These are phyloP conservation scores for Conomelus anceps DNA, from an alignment of 2,888 invertebrate genomes.

Conservation along the genomic window DNA sequence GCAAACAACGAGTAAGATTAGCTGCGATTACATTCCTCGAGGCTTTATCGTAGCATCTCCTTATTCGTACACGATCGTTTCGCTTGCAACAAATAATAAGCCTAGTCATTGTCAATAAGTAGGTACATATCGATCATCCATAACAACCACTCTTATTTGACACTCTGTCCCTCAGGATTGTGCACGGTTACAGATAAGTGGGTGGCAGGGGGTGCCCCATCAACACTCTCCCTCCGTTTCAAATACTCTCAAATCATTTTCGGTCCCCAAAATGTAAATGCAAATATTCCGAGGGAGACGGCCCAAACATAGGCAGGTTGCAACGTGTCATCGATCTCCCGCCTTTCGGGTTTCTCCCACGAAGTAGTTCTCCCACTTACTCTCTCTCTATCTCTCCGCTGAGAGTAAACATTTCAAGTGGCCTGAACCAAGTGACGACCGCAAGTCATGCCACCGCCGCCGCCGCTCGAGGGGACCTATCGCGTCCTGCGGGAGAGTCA, in stretches of 20 bases:
- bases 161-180: not conserved
- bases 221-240: too few species aligned
- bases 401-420: not conserved
- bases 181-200: not conserved
- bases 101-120: not conserved
- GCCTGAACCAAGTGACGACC: not conserved
- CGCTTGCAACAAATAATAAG: not conserved
- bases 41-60: too few species aligned
- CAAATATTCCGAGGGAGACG: not conserved
- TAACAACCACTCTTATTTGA: not conserved
- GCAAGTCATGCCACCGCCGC: too few species aligned
- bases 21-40: too few species aligned
- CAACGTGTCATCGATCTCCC: not conserved
- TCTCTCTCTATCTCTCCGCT: too few species aligned
- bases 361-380: not conserved
- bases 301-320: not conserved
- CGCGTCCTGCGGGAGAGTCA: not conserved
- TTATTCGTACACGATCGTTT: not conserved
- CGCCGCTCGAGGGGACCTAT: too few species aligned
- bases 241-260: not conserved
- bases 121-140: not conserved
- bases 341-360: not conserved
- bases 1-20: too few species aligned
- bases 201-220: too few species aligned
- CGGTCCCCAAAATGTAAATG: not conserved